A percentile compares a stretch with the other conserved stretches of the same genome.
phyloP scores from a whole-genome alignment of 2,888 invertebrate genomes.

The Barypeithes pellucidus region DNA sequence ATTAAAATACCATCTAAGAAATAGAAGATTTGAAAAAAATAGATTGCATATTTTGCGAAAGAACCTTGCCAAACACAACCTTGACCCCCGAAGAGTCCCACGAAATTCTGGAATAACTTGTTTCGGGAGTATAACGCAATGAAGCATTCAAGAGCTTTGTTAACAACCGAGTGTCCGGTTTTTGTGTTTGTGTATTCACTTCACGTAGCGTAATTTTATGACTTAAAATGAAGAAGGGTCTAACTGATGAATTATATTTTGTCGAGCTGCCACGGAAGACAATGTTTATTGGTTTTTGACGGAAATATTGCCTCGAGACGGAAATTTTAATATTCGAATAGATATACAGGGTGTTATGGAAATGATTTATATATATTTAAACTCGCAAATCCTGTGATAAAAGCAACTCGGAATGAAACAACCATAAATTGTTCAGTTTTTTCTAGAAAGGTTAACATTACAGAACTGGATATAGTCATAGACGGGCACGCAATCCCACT shows the following conservation, averaged over 20 bases:
- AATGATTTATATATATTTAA: too few relatives aligned
- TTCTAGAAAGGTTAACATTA: too few relatives aligned
- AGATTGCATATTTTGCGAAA: background rate
- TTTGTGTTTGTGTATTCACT: slow-evolving; percentile 49
- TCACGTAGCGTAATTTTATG: slow-evolving; percentile 41
- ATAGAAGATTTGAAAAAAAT: too few relatives aligned
- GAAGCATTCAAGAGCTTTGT: slow-evolving; percentile 20
- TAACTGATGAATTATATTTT: slow-evolving; percentile 16
- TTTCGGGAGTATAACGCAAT: background rate
- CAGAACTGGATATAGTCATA: too few relatives aligned
- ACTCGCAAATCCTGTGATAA: too few relatives aligned
- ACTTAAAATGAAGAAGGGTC: slow-evolving; percentile 35
- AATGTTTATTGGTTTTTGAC: slow-evolving; percentile 19
- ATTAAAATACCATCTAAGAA: too few relatives aligned
- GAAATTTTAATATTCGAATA: slow-evolving; percentile 5
- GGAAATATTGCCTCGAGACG: background rate
- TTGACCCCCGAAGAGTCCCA: slow-evolving; percentile 16
- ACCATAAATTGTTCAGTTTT: too few relatives aligned
- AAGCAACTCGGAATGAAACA: too few relatives aligned
- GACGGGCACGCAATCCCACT: too few relatives aligned
- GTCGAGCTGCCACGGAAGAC: slow-evolving; percentile 8
- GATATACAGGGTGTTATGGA: too few relatives aligned
- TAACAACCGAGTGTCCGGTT: slow-evolving; percentile 50
- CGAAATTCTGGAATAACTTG: slow-evolving; percentile 34
- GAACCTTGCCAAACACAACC: slow-evolving; percentile 9